Evolutionary conservation across 2,113 vertebrate species (phyloP).

Genomic region (Hydrolagus affinis): DNA sequence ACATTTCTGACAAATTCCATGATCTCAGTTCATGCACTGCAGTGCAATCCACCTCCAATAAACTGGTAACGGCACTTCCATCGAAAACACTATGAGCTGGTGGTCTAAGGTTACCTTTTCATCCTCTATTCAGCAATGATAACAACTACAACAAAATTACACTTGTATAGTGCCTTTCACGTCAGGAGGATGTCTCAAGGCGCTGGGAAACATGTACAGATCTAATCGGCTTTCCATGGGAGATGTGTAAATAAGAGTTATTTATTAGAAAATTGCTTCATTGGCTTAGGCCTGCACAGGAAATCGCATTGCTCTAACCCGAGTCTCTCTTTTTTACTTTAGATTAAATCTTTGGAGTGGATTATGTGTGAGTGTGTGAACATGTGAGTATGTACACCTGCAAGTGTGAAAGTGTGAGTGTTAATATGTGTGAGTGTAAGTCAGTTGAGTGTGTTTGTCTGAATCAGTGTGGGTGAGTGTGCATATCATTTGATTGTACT

Average conservation of each 20-base stretch:
- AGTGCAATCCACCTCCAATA: not conserved
- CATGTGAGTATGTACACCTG: no score
- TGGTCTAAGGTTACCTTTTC: not conserved
- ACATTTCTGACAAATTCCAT: conserved; percentile 4
- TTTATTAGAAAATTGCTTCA: not conserved
- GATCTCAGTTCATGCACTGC: not conserved
- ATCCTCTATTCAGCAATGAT: not conserved
- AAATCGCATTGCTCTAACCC: not conserved
- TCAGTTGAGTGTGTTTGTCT: no score
- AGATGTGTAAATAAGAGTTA: not conserved
- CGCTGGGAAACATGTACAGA: not conserved
- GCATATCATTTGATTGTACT: not conserved
- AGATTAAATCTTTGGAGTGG: not conserved
- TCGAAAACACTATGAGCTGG: not conserved
- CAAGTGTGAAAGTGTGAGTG: no score
- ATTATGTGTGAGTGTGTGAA: no score
- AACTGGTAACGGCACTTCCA: not conserved
- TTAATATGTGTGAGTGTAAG: no score
- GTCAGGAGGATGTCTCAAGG: no score
- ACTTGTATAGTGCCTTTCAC: no score
- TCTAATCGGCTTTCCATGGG: not conserved
- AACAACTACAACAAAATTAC: no score
- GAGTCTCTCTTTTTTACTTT: not conserved
- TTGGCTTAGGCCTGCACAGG: not conserved
- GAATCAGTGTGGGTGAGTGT: not conserved